Evolutionary conservation across 2,113 vertebrate genomes (phyloP).

Genomic region (Vulpes lagopus): DNA sequence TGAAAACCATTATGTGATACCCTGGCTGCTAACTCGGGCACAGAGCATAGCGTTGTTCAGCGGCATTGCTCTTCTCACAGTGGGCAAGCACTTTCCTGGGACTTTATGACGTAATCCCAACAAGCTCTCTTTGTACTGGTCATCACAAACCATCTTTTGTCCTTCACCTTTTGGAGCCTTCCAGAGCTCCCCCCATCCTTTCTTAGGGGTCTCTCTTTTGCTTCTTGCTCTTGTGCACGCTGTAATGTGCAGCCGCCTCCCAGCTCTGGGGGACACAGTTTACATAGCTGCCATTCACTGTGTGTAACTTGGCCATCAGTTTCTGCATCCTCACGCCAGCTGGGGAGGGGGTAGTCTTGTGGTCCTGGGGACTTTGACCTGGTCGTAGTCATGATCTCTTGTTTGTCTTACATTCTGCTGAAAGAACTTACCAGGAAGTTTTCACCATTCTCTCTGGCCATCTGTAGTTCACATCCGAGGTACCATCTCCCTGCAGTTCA

Average conservation of each 20-base stretch:
- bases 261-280: neutral
- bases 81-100: neutral
- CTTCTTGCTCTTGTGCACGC: neutral
- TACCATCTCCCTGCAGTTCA: neutral
- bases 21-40: neutral
- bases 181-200: neutral
- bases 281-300: neutral
- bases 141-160: constrained; percentile 47
- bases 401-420: neutral
- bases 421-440: neutral
- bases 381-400: neutral
- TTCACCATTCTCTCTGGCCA: neutral
- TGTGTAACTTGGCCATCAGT: neutral
- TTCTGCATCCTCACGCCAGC: neutral
- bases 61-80: neutral
- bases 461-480: neutral
- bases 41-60: neutral
- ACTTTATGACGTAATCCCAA: constrained; percentile 7
- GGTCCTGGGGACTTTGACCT: neutral
- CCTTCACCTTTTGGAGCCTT: constrained; percentile 13
- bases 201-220: neutral
- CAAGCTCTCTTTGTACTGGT: neutral
- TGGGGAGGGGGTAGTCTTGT: neutral
- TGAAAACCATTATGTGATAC: neutral
- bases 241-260: neutral